These are phyloP conservation scores for Imbricaverruca yamaguchii DNA, from an alignment of 2,888 invertebrate species.

Conservation along the genomic window DNA sequence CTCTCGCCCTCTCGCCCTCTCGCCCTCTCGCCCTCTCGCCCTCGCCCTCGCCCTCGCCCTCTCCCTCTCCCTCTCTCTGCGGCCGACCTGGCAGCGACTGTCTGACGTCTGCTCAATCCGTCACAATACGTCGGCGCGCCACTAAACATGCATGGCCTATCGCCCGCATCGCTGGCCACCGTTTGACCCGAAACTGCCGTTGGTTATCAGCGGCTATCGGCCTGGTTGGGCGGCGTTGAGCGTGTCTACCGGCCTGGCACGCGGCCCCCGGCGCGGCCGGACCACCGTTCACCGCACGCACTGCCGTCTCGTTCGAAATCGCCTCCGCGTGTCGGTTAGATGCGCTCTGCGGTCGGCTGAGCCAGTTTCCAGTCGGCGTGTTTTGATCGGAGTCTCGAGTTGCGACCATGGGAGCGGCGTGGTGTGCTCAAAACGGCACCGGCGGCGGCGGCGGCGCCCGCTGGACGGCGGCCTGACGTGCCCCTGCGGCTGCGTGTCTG, in stretches of 20 bases:
- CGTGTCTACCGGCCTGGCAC: not conserved
- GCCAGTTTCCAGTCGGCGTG: too few species aligned
- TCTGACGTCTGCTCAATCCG: not conserved
- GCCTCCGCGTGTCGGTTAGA: too few species aligned
- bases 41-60: constrained; percentile 23
- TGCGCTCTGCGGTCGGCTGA: too few species aligned
- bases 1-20: constrained; percentile 20
- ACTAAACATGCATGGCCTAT: not conserved
- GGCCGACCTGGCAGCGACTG: too few species aligned
- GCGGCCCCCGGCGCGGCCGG: constrained; percentile 27
- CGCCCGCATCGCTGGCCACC: not conserved
- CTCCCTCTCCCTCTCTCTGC: constrained; percentile 22
- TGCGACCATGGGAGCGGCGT: too few species aligned
- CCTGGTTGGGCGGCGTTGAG: too few species aligned
- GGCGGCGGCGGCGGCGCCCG: too few species aligned
- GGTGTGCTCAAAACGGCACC: too few species aligned
- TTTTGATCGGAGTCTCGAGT: too few species aligned
- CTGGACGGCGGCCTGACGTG: too few species aligned
- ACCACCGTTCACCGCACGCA: constrained; percentile 28
- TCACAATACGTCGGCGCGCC: not conserved
- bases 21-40: not conserved
- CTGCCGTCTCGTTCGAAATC: constrained; percentile 19
- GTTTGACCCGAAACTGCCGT: not conserved
- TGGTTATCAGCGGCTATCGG: not conserved
- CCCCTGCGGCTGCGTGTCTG: too few species aligned